Percentiles rank a stretch among this genome's conserved stretches.
phyloP scores from a whole-genome alignment of 1,140 invertebrate genomes.

The Carposina sasakii region DNA sequence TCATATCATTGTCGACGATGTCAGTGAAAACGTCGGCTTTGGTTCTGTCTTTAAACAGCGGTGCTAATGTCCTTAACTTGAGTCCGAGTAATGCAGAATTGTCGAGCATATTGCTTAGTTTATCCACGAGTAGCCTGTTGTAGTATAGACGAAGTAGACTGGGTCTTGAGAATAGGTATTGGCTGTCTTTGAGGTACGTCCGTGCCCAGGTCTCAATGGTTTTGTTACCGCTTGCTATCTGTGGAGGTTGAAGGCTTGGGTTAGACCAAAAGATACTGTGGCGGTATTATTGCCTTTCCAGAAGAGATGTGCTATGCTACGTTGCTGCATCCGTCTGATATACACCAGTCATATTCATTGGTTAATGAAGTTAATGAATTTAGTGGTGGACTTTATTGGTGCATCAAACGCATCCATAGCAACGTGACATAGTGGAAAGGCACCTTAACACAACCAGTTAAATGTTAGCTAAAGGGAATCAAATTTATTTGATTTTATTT shows the following conservation, averaged over 20 bases:
- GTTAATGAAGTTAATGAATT: no score
- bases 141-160: constrained; percentile 85
- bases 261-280: no score
- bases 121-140: constrained; percentile 78
- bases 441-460: no score
- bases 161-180: constrained; percentile 85
- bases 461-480: no score
- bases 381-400: no score
- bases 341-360: no score
- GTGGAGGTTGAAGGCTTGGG: constrained; percentile 3
- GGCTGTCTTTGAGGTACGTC: constrained; percentile 80
- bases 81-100: constrained; percentile 86
- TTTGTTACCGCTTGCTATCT: constrained; percentile 84
- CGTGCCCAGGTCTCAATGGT: constrained; percentile 83
- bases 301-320: no score
- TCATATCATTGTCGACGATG: constrained; percentile 89
- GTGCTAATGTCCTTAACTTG: constrained; percentile 80
- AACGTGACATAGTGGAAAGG: no score
- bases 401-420: no score
- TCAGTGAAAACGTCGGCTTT: constrained; percentile 84
- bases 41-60: constrained; percentile 80
- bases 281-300: no score
- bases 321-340: no score
- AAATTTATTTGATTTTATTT: no score
- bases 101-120: constrained; percentile 80